Evolutionary conservation across 2,797 vertebrate species (phyloP), one percentile per base, ranked within the genome.

Genomic region (Sebastes miniatus): DNA sequence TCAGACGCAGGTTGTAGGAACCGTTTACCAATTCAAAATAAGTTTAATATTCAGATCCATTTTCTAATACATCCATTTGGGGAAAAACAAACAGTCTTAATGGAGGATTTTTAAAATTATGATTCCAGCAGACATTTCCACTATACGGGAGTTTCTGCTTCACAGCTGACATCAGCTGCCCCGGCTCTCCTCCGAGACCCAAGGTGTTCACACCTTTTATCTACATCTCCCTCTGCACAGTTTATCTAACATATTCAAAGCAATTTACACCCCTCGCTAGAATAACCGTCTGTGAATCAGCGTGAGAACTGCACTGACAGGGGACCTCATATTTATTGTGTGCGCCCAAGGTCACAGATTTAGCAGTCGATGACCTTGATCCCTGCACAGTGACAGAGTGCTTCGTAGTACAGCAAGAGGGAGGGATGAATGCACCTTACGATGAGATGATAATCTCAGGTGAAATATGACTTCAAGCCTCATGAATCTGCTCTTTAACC

Each of bases 281-380:
- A 90, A 63, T 69, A 87, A 22, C 57, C 4, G 20, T 62, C 18
- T 79, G 58, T 78, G 59, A 72, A 75, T 70, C 61, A 67, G 69
- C 1, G 1, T 72, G 69, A 84, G 66, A 84, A 57, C 31, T 67
- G 73, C 83, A 24, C 14, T 80, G 58, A 79, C 75, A 63, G 62
- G 31, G 24, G 6, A 56, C 59, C 52, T 80, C 22, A 47, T 64
- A 86, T 89, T 78, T 76, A 83, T 64, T 25, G 62, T 22, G 31
- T 25, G 50, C 14, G 50, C 14, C 79, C 88, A 92, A 92, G 92
- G 92, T 92, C 89, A 87, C 61, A 69, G 32, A 69, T 83, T 69
- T 65, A 79, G 68, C 77, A 76, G 52, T 57, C 86, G 9, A 74
- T 82, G 81, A 91, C 88, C 89, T 89, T 92, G 88, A 86, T 85